A percentile compares a stretch with the other conserved stretches of the same genome.
phyloP scores from a whole-genome alignment of 2,888 invertebrate genomes.

The Eremobia ochroleuca region DNA sequence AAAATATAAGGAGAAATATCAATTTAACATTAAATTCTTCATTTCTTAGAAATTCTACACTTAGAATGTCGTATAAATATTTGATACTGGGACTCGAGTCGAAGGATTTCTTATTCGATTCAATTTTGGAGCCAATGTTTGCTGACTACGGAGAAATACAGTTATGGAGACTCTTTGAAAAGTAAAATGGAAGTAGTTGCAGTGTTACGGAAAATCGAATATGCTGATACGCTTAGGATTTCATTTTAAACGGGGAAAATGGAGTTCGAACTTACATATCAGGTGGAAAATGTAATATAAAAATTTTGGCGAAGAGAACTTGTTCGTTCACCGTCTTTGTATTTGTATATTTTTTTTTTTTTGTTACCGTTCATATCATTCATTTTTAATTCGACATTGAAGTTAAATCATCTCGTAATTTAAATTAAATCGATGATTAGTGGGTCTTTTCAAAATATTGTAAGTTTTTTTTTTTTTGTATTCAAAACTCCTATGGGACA shows the following conservation, averaged over 20 bases:
- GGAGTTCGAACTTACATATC: constrained; percentile 7
- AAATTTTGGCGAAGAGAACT: background rate
- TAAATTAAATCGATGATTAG: background rate
- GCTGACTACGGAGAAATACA: constrained; percentile 38
- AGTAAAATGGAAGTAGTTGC: constrained; percentile 27
- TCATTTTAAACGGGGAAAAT: constrained; percentile 20
- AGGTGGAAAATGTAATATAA: constrained; percentile 3
- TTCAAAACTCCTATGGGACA: background rate
- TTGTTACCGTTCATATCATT: background rate
- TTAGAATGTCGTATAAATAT: constrained; percentile 34
- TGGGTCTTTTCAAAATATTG: background rate
- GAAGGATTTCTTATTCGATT: constrained; percentile 43
- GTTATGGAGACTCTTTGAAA: constrained; percentile 31
- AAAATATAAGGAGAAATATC: background rate
- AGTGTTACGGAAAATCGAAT: constrained; percentile 25
- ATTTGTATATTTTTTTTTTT: too few species aligned
- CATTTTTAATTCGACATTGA: background rate
- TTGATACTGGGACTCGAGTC: constrained; percentile 19
- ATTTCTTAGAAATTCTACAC: background rate
- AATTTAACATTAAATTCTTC: background rate
- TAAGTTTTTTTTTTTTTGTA: background rate
- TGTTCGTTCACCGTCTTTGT: background rate
- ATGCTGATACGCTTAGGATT: constrained; percentile 11
- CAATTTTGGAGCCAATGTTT: constrained; percentile 46
- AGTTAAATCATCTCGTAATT: background rate